Conservation (phyloP, 2,888 invertebrate species). For the Rhagonycha fulva region DNA sequence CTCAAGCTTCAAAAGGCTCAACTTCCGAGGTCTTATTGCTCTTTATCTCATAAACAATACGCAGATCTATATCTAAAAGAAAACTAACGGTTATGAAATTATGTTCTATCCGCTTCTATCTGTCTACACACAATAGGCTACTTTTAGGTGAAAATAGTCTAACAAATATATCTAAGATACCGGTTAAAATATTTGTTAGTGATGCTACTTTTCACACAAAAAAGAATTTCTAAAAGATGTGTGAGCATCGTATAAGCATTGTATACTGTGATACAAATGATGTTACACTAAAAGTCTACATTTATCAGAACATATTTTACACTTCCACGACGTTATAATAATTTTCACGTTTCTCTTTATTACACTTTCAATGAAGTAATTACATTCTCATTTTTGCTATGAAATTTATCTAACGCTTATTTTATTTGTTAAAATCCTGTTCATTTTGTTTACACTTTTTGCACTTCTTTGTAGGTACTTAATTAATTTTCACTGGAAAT, state of each 20-base stretch:
- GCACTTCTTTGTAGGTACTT: background rate
- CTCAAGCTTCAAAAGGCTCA: too few relatives aligned
- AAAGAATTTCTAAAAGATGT: background rate
- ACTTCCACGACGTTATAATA: background rate
- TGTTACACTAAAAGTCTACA: background rate
- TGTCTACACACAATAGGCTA: too few relatives aligned
- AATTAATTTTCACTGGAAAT: background rate
- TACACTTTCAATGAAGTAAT: background rate
- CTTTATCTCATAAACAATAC: too few relatives aligned
- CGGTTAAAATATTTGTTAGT: background rate
- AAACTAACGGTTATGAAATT: background rate
- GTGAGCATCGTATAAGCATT: background rate
- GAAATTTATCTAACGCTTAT: background rate
- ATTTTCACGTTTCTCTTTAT: background rate
- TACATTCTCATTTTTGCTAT: background rate
- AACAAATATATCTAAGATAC: too few relatives aligned
- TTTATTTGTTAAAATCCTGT: background rate
- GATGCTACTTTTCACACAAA: background rate
- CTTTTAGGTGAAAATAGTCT: too few relatives aligned
- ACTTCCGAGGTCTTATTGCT: too few relatives aligned
- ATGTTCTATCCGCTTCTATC: background rate
- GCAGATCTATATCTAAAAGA: background rate
- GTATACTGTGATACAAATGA: background rate
- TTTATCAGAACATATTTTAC: background rate
- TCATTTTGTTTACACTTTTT: background rate